A percentile compares a stretch with the other conserved stretches of the same genome.
Evolutionary conservation across 2,113 vertebrate species (phyloP).

Genomic region (Mastomys natalensis): DNA sequence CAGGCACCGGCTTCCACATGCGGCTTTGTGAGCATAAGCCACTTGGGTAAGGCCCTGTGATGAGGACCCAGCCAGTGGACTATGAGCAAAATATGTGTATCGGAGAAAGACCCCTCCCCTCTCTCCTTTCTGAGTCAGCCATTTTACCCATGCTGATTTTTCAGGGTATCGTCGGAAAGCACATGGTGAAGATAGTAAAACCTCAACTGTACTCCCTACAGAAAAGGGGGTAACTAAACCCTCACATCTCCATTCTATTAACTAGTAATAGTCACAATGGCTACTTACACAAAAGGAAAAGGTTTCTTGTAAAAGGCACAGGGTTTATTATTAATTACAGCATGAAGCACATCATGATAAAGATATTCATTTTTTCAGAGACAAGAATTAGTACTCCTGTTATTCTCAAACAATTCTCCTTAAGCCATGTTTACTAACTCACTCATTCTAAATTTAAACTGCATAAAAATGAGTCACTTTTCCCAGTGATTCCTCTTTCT

Average conservation of each 20-base stretch:
- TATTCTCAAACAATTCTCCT: conserved; percentile 11
- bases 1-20: background rate
- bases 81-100: background rate
- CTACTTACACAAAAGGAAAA: background rate
- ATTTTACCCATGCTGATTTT: background rate
- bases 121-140: background rate
- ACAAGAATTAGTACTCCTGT: conserved; percentile 18
- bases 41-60: background rate
- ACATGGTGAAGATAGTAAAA: background rate
- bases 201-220: background rate
- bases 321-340: background rate
- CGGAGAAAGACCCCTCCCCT: background rate
- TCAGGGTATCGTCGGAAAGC: background rate
- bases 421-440: background rate
- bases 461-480: conserved; percentile 25
- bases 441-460: conserved; percentile 33
- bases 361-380: conserved; percentile 20
- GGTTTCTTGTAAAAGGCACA: conserved; percentile 2
- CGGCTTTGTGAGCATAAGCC: background rate
- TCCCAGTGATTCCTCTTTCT: background rate
- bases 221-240: background rate
- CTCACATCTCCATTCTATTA: background rate
- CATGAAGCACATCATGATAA: background rate
- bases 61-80: background rate
- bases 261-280: background rate